Percentiles rank a stretch among this genome's conserved stretches.
Evolutionary conservation across 1,140 invertebrate species (phyloP).

Genomic region (Araneus ventricosus): DNA sequence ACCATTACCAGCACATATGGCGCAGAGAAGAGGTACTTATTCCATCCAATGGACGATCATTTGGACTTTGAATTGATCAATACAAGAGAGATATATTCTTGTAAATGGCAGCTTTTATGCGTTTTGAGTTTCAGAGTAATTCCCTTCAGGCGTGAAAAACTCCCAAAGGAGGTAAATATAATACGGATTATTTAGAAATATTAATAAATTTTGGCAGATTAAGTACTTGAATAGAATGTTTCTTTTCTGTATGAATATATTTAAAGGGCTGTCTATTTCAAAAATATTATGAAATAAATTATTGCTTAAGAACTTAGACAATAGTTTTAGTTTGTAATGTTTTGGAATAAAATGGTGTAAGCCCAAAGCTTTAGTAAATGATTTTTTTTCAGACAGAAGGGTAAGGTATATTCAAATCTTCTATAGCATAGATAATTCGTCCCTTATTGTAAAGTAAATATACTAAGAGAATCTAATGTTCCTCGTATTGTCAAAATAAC

Average conservation of each 20-base stretch:
- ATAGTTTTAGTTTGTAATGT: too few species aligned
- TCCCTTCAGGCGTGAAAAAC: neutral
- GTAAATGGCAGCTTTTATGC: conserved; percentile 52
- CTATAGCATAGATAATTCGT: too few species aligned
- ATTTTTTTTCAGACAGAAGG: too few species aligned
- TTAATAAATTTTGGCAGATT: conserved; percentile 30
- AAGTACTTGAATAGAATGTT: neutral
- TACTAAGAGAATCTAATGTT: too few species aligned
- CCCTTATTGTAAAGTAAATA: too few species aligned
- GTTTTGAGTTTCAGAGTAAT: conserved; percentile 42
- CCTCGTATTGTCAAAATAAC: too few species aligned
- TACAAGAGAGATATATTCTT: conserved; percentile 60
- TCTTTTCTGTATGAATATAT: neutral
- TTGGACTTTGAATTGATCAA: conserved; percentile 63
- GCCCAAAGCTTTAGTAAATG: too few species aligned
- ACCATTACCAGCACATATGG: conserved; percentile 20
- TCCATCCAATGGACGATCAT: conserved; percentile 49
- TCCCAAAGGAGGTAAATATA: conserved; percentile 37
- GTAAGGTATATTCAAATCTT: too few species aligned
- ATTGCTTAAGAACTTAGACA: too few species aligned
- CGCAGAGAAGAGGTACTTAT: conserved; percentile 3
- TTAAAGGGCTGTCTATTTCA: neutral
- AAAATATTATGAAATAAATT: neutral
- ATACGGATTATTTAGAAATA: conserved; percentile 31
- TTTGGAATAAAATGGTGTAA: too few species aligned